Evolutionary conservation across 2,113 vertebrate species (phyloP), one percentile per base, ranked within the genome.

Genomic region (Trematomus loennbergii): DNA sequence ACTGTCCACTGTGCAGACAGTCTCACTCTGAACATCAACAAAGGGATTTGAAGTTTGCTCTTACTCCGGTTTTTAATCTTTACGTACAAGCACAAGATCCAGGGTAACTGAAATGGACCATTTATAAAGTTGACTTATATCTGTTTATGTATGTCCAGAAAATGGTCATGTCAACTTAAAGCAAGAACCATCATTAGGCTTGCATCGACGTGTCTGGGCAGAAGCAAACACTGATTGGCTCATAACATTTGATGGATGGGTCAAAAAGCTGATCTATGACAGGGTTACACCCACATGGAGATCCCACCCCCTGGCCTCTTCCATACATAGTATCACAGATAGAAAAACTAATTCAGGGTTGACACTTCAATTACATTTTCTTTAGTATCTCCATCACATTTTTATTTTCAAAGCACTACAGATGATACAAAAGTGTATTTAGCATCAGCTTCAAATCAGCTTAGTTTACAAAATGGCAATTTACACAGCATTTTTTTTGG

Each of bases 211-310:
- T 59, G 80, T 79, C 71, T 29, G 13, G n/a, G 61, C 45, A 66
- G 15, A 72, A 20, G 20, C 33, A 75, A 84, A 85, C 75, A 68
- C 66, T 22, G 48, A 78, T 75, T 48, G 76, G 76, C 45, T 75
- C 49, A 73, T 87, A 84, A 84, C 87, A 48, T 63, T 12, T 72
- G 74, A 85, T 60, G 22, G 68, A 77, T 0, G 18, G 82, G 70
- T 78, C 78, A 78, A 13, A 20, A 6, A 46, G 22, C 48, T 74
- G 83, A 72, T 72, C 58, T 66, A 17, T 76, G 53, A 49, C 43
- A 17, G 29, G 59, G 66, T 64, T 22, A 68, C 57, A 53, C 36
- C 43, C 33, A 65, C 60, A 67, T 9, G 9, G n/a, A 69, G 48
- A 29, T 57, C 55, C 57, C 61, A n/a, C 55, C 55, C 25, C 8